Evolutionary conservation across 2,113 vertebrate genomes (phyloP).

Genomic region (Willisornis vidua): DNA sequence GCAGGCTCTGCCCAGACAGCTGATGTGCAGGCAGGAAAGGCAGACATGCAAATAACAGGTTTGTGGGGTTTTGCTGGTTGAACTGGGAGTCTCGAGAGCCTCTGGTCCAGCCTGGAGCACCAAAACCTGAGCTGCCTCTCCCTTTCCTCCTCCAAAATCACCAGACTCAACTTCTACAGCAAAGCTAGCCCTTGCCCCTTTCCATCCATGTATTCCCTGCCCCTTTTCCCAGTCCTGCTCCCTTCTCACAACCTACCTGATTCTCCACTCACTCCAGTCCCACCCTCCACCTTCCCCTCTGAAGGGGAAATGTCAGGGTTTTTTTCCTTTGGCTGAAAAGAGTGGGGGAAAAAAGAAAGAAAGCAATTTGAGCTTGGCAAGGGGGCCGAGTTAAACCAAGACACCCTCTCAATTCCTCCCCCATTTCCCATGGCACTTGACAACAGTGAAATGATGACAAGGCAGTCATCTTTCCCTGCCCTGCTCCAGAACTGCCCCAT

Average conservation of each 20-base stretch:
- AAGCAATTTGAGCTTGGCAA: too few relatives aligned
- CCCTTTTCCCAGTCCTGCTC: neutral
- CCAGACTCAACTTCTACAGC: neutral
- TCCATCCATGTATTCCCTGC: neutral
- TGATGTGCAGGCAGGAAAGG: neutral
- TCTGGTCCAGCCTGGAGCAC: accelerated
- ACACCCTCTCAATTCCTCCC: neutral
- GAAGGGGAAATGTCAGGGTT: too few relatives aligned
- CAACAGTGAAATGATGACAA: neutral
- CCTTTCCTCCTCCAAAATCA: neutral
- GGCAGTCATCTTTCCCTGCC: neutral
- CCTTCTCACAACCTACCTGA: neutral
- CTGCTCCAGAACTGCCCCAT: neutral
- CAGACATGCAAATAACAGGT: neutral
- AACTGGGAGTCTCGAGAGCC: neutral
- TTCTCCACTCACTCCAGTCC: neutral
- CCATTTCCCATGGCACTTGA: neutral
- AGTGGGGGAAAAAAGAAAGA: too few relatives aligned
- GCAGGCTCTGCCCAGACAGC: neutral
- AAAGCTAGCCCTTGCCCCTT: neutral
- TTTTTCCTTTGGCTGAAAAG: too few relatives aligned
- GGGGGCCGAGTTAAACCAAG: too few relatives aligned
- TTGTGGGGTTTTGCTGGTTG: neutral
- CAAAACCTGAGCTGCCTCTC: neutral
- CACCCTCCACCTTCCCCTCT: neutral